phyloP scores from a whole-genome alignment of 2,888 invertebrate genomes.

The Serripes groenlandicus region DNA sequence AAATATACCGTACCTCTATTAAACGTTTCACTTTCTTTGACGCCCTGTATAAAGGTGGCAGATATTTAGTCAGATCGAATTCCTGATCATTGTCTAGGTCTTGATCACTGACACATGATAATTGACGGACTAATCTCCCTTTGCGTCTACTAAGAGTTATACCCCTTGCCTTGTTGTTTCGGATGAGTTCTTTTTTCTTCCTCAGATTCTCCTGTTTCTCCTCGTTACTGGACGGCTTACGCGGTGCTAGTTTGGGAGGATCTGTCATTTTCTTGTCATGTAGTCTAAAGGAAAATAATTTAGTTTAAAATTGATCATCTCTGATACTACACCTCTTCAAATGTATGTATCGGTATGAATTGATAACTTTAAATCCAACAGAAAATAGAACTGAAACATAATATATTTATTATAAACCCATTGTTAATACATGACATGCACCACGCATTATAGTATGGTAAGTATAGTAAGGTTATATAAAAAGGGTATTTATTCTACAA shows the following conservation, averaged over 20 bases:
- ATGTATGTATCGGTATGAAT: no score
- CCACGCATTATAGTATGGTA: no score
- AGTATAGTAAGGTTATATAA: no score
- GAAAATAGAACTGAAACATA: no score
- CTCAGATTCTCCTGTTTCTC: conserved; percentile 79
- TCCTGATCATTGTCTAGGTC: conserved; percentile 74
- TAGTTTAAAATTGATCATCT: no score
- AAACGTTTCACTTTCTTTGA: conserved; percentile 89
- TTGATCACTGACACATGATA: conserved; percentile 82
- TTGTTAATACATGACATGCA: no score
- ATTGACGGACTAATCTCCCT: conserved; percentile 77
- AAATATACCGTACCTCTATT: conserved; percentile 89
- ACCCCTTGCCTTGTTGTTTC: conserved; percentile 76
- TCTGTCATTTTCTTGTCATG: conserved; percentile 67
- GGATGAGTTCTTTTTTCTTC: conserved; percentile 80
- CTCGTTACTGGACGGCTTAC: conserved; percentile 62
- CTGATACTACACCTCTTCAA: no score
- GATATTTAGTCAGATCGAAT: conserved; percentile 87
- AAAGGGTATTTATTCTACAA: no score
- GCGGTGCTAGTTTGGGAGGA: conserved; percentile 41
- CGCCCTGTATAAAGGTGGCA: conserved; percentile 89
- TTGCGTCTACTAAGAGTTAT: conserved; percentile 81
- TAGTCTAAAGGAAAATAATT: no score
- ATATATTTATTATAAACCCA: no score
- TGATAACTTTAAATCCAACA: no score